phyloP scores from a whole-genome alignment of 2,113 vertebrate genomes.

The Ctenomys sociabilis region DNA sequence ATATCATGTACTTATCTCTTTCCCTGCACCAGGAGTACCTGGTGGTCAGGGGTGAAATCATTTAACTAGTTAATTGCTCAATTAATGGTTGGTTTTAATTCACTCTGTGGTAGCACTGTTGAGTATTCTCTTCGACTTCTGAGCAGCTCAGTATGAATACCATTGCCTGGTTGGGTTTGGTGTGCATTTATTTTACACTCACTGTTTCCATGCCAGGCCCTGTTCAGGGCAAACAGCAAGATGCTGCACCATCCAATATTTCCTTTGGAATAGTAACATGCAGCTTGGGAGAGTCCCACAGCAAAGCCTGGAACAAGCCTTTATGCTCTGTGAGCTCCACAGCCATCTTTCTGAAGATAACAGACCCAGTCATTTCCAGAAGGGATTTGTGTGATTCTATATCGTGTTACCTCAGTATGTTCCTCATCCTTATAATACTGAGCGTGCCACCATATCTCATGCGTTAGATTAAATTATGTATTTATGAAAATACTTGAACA shows the following conservation, averaged over 20 bases:
- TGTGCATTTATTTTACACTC: background rate
- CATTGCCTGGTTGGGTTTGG: background rate
- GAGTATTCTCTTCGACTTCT: constrained; percentile 8
- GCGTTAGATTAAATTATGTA: background rate
- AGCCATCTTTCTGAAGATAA: background rate
- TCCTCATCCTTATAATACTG: background rate
- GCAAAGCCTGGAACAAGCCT: background rate
- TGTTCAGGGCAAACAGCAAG: background rate
- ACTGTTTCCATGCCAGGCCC: background rate
- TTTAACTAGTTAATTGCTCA: background rate
- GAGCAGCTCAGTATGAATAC: background rate
- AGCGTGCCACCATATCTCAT: background rate
- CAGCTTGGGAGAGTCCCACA: background rate
- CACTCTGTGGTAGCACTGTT: background rate
- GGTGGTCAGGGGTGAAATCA: background rate
- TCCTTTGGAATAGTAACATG: background rate
- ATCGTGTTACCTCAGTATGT: background rate
- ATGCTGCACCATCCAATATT: background rate
- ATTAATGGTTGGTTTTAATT: background rate
- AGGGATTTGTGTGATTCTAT: background rate
- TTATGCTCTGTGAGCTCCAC: background rate
- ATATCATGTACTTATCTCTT: background rate
- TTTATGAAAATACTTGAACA: background rate
- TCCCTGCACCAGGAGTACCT: background rate
- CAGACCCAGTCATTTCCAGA: background rate